A percentile compares a stretch with the other conserved stretches of the same genome.
Evolutionary conservation across 2,888 invertebrate species (phyloP).

Genomic region (Sceliomorpha sp.): DNA sequence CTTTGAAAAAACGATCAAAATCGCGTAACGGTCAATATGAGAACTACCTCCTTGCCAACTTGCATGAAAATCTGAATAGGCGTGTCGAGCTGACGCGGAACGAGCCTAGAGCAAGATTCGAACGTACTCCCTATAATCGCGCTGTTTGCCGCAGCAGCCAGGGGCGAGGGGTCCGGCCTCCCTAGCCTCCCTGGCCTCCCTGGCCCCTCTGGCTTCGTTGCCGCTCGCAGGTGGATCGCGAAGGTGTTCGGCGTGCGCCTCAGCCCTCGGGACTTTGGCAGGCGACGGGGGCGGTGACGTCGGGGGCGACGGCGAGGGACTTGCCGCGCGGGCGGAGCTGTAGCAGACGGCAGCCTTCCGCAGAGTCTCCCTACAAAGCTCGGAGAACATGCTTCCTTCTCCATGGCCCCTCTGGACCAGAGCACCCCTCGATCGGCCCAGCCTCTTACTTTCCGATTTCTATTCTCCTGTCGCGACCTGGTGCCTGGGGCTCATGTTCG

Average conservation of each 20-base stretch:
- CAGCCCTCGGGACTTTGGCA: constrained; percentile 69
- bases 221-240: constrained; percentile 15
- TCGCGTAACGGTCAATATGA: too few relatives aligned
- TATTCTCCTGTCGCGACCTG: too few relatives aligned
- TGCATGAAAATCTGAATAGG: too few relatives aligned
- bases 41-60: too few relatives aligned
- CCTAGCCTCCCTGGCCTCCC: too few relatives aligned
- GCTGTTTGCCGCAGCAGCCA: constrained; percentile 38
- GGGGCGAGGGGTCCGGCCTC: too few relatives aligned
- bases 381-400: constrained; percentile 81
- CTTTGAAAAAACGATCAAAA: too few relatives aligned
- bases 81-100: too few relatives aligned
- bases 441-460: too few relatives aligned
- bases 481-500: constrained; percentile 58
- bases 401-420: constrained; percentile 76
- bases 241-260: constrained; percentile 29
- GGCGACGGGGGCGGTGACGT: constrained; percentile 78
- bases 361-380: constrained; percentile 82
- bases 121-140: constrained; percentile 71
- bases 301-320: constrained; percentile 77
- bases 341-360: constrained; percentile 81
- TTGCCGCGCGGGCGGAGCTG: constrained; percentile 77
- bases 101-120: too few relatives aligned
- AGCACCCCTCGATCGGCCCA: constrained; percentile 52
- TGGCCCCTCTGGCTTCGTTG: constrained; percentile 49